Conservation (phyloP, 2,113 vertebrate genomes). For the Triplophysa tibetana region DNA sequence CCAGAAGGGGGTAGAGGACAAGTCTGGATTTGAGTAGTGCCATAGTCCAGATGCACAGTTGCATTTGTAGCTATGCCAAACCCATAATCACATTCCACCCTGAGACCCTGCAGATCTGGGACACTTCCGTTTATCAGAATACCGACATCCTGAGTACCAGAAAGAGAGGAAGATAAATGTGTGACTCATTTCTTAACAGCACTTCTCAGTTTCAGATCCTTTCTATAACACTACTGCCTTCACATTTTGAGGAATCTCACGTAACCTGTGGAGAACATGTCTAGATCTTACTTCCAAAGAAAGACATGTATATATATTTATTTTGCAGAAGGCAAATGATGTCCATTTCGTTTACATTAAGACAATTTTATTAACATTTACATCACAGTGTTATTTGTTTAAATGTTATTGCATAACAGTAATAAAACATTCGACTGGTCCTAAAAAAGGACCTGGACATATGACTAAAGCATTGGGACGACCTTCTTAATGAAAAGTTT, state of each 20-base stretch:
- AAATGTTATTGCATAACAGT: too few relatives aligned
- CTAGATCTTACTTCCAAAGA: not conserved
- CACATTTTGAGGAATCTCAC: not conserved
- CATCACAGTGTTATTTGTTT: too few relatives aligned
- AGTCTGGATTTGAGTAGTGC: conserved; percentile 83
- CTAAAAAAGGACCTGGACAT: too few relatives aligned
- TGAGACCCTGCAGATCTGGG: conserved; percentile 83
- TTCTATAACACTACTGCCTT: not conserved
- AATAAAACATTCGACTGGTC: too few relatives aligned
- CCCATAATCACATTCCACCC: conserved; percentile 89
- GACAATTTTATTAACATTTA: not conserved
- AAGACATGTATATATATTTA: too few relatives aligned
- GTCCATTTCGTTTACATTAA: not conserved
- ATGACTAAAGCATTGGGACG: too few relatives aligned
- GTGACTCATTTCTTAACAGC: not conserved
- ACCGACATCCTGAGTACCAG: conserved; percentile 78
- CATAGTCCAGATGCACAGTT: conserved; percentile 78
- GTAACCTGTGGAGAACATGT: not conserved
- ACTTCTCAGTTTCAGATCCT: conserved; percentile 18
- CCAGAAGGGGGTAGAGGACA: conserved; percentile 83
- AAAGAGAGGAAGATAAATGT: not conserved
- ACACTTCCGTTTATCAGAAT: conserved; percentile 92
- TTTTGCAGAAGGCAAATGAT: too few relatives aligned
- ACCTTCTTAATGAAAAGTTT: too few relatives aligned
- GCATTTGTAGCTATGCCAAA: conserved; percentile 76